Conservation (phyloP, 2,113 vertebrate species). For the Neogobius melanostomus region DNA sequence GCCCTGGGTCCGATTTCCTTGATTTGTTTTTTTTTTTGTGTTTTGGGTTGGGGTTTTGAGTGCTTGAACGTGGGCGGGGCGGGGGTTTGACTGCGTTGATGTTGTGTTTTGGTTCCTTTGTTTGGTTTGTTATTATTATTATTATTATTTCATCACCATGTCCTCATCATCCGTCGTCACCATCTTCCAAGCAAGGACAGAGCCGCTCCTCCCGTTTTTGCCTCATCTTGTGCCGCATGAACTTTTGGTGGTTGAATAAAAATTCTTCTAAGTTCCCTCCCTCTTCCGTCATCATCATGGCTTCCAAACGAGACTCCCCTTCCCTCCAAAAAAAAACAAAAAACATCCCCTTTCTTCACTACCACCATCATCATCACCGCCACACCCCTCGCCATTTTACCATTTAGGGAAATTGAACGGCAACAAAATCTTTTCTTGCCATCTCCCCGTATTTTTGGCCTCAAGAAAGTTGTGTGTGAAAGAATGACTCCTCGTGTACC, state of each 20-base stretch:
- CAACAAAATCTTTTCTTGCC: slow-evolving; percentile 99
- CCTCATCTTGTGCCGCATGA: slow-evolving; percentile 99
- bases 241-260: slow-evolving; percentile 90
- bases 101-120: slow-evolving; percentile 16
- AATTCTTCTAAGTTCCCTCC: slow-evolving; percentile 71
- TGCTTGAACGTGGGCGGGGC: neutral
- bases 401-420: slow-evolving; percentile 79
- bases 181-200: slow-evolving; percentile 81
- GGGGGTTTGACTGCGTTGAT: slow-evolving; percentile 20
- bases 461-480: slow-evolving; percentile 96
- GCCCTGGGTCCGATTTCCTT: slow-evolving; percentile 55
- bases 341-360: neutral
- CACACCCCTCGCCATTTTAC: slow-evolving; percentile 61
- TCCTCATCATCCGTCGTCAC: slow-evolving; percentile 78
- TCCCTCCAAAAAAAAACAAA: neutral
- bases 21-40: slow-evolving; percentile 42
- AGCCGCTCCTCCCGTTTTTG: slow-evolving; percentile 86
- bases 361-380: too few species aligned
- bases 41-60: slow-evolving; percentile 18
- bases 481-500: slow-evolving; percentile 79
- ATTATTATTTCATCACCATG: slow-evolving; percentile 30
- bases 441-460: slow-evolving; percentile 81
- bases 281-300: slow-evolving; percentile 41
- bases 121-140: slow-evolving; percentile 5
- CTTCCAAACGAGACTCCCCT: slow-evolving; percentile 67